These are phyloP conservation scores for Uria aalge DNA, from an alignment of 2,113 vertebrate species.

Conservation along the genomic window DNA sequence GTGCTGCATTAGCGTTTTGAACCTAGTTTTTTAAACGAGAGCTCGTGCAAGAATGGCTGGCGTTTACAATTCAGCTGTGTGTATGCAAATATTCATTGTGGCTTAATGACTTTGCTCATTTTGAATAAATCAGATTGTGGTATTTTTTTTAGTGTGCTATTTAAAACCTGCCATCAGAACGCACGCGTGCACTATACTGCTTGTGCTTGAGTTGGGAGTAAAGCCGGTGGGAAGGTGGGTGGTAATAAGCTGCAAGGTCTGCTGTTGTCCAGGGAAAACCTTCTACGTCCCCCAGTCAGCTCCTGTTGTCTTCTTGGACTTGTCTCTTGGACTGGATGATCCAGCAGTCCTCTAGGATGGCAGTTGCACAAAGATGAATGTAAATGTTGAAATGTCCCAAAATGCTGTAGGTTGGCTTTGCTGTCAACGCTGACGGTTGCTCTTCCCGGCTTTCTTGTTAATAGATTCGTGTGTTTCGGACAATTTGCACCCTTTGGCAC, in stretches of 20 bases:
- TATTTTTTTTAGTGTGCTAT: neutral
- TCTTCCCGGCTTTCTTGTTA: neutral
- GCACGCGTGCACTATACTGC: rapidly evolving
- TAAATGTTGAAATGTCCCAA: neutral
- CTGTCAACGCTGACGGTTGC: neutral
- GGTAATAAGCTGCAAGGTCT: neutral
- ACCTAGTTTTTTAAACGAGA: neutral
- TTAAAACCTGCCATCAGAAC: neutral
- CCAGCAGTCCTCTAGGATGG: neutral
- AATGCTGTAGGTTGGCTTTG: neutral
- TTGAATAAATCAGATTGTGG: neutral
- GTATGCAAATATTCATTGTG: neutral
- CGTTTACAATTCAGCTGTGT: neutral
- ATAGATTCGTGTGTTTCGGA: neutral
- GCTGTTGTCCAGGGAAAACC: neutral
- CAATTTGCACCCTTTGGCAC: neutral
- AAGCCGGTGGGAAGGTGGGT: neutral
- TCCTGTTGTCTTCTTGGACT: neutral
- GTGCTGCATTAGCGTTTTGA: neutral
- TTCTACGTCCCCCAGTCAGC: rapidly evolving
- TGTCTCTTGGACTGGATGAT: neutral
- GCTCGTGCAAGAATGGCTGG: neutral
- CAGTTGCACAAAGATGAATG: too few relatives aligned
- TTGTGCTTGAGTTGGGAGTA: neutral
- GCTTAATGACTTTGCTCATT: neutral